These are phyloP conservation scores for Macrosteles quadrilineatus DNA, from an alignment of 1,140 invertebrate genomes.

Conservation along the genomic window DNA sequence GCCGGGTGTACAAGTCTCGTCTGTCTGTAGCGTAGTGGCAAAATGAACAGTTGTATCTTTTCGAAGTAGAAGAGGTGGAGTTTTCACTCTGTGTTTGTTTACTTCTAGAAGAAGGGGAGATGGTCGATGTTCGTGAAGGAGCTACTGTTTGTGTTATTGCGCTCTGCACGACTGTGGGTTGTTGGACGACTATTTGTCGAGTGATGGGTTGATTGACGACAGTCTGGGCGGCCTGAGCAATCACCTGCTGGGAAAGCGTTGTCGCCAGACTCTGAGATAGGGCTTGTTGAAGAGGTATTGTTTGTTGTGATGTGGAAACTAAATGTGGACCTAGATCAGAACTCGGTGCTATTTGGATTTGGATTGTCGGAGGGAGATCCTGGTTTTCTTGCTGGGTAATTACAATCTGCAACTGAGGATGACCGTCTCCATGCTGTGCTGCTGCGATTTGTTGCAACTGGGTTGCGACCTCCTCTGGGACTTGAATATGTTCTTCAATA, in stretches of 20 bases:
- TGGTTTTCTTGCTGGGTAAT: conserved; percentile 19
- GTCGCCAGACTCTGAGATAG: not conserved
- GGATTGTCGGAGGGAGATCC: conserved; percentile 17
- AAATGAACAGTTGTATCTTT: conserved; percentile 80
- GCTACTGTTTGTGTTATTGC: conserved; percentile 31
- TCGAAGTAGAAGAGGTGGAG: conserved; percentile 46
- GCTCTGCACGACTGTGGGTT: not conserved
- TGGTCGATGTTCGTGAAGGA: not conserved
- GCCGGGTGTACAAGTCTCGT: conserved; percentile 89
- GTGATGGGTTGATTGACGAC: not conserved
- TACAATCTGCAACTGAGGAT: conserved; percentile 15
- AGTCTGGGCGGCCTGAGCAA: not conserved
- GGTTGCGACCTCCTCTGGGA: conserved; percentile 35
- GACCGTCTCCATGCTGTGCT: conserved; percentile 5
- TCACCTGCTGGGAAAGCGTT: not conserved
- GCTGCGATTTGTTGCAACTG: conserved; percentile 16
- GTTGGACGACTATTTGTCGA: conserved; percentile 9
- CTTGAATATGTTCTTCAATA: conserved; percentile 35
- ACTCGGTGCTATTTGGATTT: conserved; percentile 18
- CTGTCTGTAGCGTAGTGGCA: conserved; percentile 90
- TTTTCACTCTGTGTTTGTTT: conserved; percentile 23
- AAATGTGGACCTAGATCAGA: conserved; percentile 22
- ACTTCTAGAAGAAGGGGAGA: not conserved
- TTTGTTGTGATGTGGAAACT: conserved; percentile 21
- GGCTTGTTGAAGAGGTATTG: conserved; percentile 28